Conservation (phyloP, 2,888 invertebrate genomes). For the Pediacus dermestoides region DNA sequence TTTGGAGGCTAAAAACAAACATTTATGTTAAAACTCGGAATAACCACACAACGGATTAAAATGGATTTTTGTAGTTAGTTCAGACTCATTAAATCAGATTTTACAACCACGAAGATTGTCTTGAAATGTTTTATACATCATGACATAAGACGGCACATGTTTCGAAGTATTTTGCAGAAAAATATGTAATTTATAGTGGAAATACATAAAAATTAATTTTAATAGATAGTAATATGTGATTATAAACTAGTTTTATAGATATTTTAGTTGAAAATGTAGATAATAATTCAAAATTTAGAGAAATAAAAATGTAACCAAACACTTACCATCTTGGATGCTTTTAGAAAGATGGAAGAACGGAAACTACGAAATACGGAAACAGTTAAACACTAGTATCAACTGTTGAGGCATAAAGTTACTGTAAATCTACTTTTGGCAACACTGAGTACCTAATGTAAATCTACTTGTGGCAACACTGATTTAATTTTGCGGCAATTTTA, state of each 20-base stretch:
- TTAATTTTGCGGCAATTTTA: no score
- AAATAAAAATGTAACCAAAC: background rate
- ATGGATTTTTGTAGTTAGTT: slow-evolving; percentile 14
- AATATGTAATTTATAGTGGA: slow-evolving; percentile 1
- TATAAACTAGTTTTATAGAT: no score
- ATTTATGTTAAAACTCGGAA: no score
- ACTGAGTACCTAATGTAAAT: no score
- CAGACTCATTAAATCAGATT: slow-evolving; percentile 64
- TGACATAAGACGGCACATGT: slow-evolving; percentile 12
- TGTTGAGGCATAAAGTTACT: no score
- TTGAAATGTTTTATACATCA: slow-evolving; percentile 27
- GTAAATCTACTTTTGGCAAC: no score
- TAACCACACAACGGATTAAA: no score
- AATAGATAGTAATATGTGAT: no score
- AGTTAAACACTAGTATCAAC: no score
- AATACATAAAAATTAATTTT: slow-evolving; percentile 6
- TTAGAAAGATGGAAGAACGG: slow-evolving; percentile 3
- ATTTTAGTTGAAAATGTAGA: slow-evolving; percentile 13
- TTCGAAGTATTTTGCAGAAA: background rate
- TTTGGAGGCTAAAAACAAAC: slow-evolving; percentile 76
- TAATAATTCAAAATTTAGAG: slow-evolving; percentile 12
- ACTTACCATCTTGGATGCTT: background rate
- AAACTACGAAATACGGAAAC: no score
- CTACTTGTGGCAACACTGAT: no score
- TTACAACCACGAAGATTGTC: slow-evolving; percentile 39